phyloP scores from a whole-genome alignment of 2,113 vertebrate species.

The Nerophis ophidion region DNA sequence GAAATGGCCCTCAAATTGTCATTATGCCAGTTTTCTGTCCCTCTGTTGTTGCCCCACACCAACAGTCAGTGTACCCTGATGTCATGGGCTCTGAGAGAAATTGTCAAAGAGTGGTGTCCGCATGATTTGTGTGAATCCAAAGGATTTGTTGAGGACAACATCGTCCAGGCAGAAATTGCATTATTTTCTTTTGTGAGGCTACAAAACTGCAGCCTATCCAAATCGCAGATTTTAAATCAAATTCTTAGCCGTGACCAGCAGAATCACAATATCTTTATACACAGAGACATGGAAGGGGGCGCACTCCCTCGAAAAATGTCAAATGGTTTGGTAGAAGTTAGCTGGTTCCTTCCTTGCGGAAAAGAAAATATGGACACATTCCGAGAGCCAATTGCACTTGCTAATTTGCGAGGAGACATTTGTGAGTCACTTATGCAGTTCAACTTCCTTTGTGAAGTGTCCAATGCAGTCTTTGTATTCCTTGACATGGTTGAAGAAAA shows the following conservation, averaged over 20 bases:
- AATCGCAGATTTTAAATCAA: constrained; percentile 68
- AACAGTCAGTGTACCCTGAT: constrained; percentile 1
- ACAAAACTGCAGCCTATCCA: constrained; percentile 62
- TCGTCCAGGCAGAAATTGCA: constrained; percentile 19
- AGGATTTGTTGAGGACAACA: constrained; percentile 32
- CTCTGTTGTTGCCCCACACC: constrained; percentile 1
- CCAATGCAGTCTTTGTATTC: constrained; percentile 67
- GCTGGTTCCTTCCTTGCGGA: constrained; percentile 59
- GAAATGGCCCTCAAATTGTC: constrained; percentile 10
- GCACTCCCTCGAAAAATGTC: constrained; percentile 46
- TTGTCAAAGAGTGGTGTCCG: constrained; percentile 46
- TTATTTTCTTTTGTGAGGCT: constrained; percentile 72
- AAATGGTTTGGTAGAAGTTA: constrained; percentile 63
- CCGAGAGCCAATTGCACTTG: constrained; percentile 48
- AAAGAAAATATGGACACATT: constrained; percentile 30
- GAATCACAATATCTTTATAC: constrained; percentile 59
- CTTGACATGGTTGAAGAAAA: constrained; percentile 55
- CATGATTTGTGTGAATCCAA: constrained; percentile 22
- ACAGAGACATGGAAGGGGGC: constrained; percentile 45
- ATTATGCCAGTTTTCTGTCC: constrained; percentile 6
- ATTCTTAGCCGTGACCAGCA: constrained; percentile 55
- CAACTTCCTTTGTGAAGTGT: constrained; percentile 63
- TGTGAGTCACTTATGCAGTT: constrained; percentile 48
- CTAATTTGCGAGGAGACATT: constrained; percentile 65
- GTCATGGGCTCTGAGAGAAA: constrained; percentile 43